Conservation (phyloP, 2,113 vertebrate genomes). For the Gorsachius goisagi region DNA sequence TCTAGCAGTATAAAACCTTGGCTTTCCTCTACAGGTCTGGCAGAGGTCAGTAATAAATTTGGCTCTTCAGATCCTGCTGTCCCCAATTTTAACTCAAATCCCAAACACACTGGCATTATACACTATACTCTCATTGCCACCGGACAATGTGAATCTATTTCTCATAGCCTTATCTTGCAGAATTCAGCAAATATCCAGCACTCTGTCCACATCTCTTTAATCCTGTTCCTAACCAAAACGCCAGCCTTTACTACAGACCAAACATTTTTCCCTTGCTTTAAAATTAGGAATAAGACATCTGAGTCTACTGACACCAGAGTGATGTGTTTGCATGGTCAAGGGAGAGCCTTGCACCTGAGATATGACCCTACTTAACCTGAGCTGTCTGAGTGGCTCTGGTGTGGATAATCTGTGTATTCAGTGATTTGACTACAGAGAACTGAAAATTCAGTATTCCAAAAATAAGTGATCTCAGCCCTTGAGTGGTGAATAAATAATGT, state of each 20-base stretch:
- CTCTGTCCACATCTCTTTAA: neutral
- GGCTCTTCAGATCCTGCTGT: neutral
- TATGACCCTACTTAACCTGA: neutral
- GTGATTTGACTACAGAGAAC: neutral
- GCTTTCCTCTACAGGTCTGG: conserved; percentile 5
- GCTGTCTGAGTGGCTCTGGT: neutral
- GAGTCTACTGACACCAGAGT: neutral
- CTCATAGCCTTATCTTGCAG: neutral
- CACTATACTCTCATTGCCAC: neutral
- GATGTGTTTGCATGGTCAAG: neutral
- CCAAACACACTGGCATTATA: neutral
- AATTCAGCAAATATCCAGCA: neutral
- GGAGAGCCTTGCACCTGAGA: neutral
- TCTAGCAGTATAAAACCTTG: neutral
- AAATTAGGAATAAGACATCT: neutral
- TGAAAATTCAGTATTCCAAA: neutral
- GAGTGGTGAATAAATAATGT: neutral
- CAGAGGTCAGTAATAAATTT: neutral
- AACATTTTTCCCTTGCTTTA: neutral
- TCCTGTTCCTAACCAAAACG: neutral
- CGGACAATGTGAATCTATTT: neutral
- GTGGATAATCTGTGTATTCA: neutral
- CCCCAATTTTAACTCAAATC: neutral
- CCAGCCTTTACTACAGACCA: neutral
- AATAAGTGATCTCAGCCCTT: neutral